phyloP scores from a whole-genome alignment of 2,797 vertebrate species.

The Pipistrellus pygmaeus region DNA sequence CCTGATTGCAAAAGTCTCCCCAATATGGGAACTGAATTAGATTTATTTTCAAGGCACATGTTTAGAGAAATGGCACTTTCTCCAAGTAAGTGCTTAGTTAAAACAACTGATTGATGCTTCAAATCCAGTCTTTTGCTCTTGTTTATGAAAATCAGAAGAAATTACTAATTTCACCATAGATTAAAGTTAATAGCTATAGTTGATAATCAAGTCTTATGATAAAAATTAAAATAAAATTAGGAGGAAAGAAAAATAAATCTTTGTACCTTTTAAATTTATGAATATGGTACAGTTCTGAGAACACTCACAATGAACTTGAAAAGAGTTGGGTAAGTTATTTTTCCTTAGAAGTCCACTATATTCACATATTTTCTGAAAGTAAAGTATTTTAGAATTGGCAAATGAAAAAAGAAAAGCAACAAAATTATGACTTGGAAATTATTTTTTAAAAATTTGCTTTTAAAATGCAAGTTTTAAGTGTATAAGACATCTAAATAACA shows the following conservation, averaged over 20 bases:
- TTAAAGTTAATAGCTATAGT: conserved; percentile 41
- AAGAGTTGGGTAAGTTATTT: conserved; percentile 24
- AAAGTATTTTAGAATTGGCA: conserved; percentile 59
- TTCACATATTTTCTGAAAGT: conserved; percentile 44
- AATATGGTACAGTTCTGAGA: background rate
- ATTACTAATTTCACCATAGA: conserved; percentile 43
- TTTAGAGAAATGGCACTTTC: conserved; percentile 55
- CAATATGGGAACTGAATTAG: conserved; percentile 13
- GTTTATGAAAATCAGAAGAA: conserved; percentile 53
- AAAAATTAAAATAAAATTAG: conserved; percentile 59
- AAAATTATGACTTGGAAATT: conserved; percentile 45
- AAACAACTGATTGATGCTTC: conserved; percentile 41
- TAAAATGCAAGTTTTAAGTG: background rate
- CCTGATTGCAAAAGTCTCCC: background rate
- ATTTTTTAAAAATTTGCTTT: background rate
- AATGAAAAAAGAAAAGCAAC: conserved; percentile 54
- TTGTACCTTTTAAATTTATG: conserved; percentile 59
- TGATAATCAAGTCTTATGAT: conserved; percentile 5
- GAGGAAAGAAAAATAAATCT: conserved; percentile 33
- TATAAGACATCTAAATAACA: conserved; percentile 51
- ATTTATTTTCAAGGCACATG: conserved; percentile 40
- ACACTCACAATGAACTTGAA: conserved; percentile 44
- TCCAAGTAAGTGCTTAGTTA: conserved; percentile 30
- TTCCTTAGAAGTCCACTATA: background rate
- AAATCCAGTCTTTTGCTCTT: conserved; percentile 45